phyloP scores from a whole-genome alignment of 2,888 invertebrate species.

The Dynastes grantii region DNA sequence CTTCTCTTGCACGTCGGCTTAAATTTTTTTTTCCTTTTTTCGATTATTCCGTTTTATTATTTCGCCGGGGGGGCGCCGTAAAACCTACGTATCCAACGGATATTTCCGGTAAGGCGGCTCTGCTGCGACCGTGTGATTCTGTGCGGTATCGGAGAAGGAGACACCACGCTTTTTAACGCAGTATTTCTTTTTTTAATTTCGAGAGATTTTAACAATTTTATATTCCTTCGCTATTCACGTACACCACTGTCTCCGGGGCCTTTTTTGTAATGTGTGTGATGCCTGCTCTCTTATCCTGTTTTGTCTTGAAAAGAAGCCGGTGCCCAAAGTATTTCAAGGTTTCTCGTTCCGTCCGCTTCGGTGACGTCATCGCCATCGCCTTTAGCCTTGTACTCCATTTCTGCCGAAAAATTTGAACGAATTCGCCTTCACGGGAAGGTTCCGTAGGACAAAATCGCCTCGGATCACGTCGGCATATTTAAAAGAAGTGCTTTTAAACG shows the following conservation, averaged over 20 bases:
- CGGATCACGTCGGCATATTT: no score
- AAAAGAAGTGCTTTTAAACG: no score
- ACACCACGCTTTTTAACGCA: no score
- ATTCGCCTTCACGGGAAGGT: conserved; percentile 50
- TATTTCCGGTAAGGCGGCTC: conserved; percentile 27
- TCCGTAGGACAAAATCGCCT: neutral
- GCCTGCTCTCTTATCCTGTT: conserved; percentile 20
- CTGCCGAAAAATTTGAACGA: conserved; percentile 59
- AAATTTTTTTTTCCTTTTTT: conserved; percentile 8
- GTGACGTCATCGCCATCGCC: conserved; percentile 64
- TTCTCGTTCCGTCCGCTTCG: conserved; percentile 58
- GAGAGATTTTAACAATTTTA: no score
- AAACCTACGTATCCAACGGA: neutral
- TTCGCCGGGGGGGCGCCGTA: neutral
- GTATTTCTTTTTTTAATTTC: no score
- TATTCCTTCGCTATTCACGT: no score
- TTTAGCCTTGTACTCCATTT: conserved; percentile 68
- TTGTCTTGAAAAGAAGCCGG: conserved; percentile 51
- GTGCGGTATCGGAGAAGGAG: neutral
- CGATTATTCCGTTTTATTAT: conserved; percentile 10
- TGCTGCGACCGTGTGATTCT: no score
- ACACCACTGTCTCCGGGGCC: neutral
- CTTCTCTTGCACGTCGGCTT: neutral
- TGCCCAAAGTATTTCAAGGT: conserved; percentile 64
- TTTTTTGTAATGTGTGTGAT: conserved; percentile 7